Conservation (phyloP, 2,113 vertebrate genomes). For the Lampris megalopsis region DNA sequence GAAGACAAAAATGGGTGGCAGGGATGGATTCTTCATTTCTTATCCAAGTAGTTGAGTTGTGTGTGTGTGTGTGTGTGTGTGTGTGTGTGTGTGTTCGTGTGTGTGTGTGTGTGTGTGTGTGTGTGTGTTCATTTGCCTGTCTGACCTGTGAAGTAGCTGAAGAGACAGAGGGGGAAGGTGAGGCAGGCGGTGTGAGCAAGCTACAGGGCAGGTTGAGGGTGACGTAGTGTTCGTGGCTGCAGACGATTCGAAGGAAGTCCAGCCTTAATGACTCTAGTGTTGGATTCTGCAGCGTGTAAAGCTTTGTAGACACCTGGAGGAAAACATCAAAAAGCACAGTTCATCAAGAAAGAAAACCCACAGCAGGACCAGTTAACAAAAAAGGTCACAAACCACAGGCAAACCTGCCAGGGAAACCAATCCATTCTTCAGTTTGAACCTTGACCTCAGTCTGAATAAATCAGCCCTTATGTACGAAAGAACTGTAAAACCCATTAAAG, state of each 20-base stretch:
- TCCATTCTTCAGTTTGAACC: too few species aligned
- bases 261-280: constrained; percentile 93
- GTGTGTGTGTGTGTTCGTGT: not conserved
- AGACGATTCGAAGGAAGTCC: constrained; percentile 94
- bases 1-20: too few species aligned
- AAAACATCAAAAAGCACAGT: not conserved
- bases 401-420: too few species aligned
- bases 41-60: too few species aligned
- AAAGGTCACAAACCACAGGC: too few species aligned
- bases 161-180: constrained; percentile 96
- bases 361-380: not conserved
- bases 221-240: constrained; percentile 98
- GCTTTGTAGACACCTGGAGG: constrained; percentile 89
- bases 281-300: constrained; percentile 90
- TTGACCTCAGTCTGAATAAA: too few species aligned
- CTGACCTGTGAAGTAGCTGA: constrained; percentile 97
- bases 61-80: too few species aligned
- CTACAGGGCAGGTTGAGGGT: constrained; percentile 97
- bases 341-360: not conserved
- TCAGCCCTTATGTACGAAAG: too few species aligned
- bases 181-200: constrained; percentile 94
- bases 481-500: too few species aligned
- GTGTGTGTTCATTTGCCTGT: not conserved
- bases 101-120: not conserved
- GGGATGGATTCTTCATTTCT: too few species aligned